These are phyloP conservation scores for Neolamprologus brichardi DNA, from an alignment of 2,113 vertebrate species.

Conservation along the genomic window DNA sequence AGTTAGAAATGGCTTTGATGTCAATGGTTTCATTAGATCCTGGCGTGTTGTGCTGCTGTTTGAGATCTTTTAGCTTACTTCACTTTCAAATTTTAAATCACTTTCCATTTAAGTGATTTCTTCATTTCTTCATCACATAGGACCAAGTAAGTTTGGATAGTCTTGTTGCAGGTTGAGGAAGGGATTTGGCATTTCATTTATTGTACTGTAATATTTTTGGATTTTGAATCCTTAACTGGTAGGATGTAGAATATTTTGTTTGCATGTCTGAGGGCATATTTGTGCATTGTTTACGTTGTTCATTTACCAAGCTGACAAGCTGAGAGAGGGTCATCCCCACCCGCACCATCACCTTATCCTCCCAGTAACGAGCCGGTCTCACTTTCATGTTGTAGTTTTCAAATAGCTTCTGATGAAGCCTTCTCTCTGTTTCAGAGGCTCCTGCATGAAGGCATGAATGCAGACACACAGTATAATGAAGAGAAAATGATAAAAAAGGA, in stretches of 20 bases:
- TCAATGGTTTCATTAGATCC: not conserved
- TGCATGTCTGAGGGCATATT: not conserved
- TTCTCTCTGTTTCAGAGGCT: constrained; percentile 69
- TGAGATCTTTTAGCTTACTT: not conserved
- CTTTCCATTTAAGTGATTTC: not conserved
- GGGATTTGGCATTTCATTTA: not conserved
- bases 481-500: not conserved
- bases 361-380: constrained; percentile 70
- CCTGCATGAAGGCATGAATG: not conserved
- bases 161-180: not conserved
- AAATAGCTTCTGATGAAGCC: constrained; percentile 75
- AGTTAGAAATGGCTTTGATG: not conserved
- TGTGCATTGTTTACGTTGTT: fast-evolving
- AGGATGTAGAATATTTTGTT: not conserved
- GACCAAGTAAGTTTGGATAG: not conserved
- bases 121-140: not conserved
- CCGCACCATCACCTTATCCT: constrained; percentile 77
- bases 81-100: no score
- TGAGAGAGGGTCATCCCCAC: constrained; percentile 84
- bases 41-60: not conserved
- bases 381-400: constrained; percentile 78
- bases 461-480: not conserved
- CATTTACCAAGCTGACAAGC: constrained; percentile 83
- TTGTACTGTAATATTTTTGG: not conserved
- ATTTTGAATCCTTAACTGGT: not conserved